Conservation (phyloP, 2,888 invertebrate genomes). For the Carabus problematicus region DNA sequence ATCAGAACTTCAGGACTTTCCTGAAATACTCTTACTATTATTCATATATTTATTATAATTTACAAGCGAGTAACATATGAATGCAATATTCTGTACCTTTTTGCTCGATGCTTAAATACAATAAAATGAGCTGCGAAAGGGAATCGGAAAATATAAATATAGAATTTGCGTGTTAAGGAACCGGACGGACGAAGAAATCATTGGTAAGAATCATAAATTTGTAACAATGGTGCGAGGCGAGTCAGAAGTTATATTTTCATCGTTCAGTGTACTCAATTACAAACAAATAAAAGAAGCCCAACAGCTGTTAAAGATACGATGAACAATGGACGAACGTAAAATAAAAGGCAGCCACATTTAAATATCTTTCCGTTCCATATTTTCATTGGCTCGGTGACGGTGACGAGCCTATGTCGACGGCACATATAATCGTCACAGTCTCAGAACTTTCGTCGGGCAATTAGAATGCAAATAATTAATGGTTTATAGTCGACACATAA, state of each 20-base stretch:
- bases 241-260: conserved; percentile 33
- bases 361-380: conserved; percentile 40
- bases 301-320: conserved; percentile 40
- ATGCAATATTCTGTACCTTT: no score
- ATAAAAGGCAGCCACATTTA: conserved; percentile 41
- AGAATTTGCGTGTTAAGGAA: no score
- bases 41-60: no score
- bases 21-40: no score
- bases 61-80: no score
- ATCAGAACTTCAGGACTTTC: no score
- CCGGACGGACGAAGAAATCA: no score
- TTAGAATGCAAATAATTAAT: conserved; percentile 46
- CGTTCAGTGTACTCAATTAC: conserved; percentile 40
- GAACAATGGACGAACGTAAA: conserved; percentile 26
- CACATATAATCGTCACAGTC: conserved; percentile 18
- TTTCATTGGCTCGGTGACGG: conserved; percentile 36
- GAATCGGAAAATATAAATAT: no score
- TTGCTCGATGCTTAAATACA: no score
- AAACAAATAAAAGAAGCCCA: conserved; percentile 38
- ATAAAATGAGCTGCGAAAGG: no score
- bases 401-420: not conserved
- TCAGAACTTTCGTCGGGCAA: conserved; percentile 36
- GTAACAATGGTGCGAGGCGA: not conserved
- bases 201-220: no score
- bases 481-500: conserved; percentile 43